Conservation (phyloP, 2,797 vertebrate genomes). For the Vipera latastei region DNA sequence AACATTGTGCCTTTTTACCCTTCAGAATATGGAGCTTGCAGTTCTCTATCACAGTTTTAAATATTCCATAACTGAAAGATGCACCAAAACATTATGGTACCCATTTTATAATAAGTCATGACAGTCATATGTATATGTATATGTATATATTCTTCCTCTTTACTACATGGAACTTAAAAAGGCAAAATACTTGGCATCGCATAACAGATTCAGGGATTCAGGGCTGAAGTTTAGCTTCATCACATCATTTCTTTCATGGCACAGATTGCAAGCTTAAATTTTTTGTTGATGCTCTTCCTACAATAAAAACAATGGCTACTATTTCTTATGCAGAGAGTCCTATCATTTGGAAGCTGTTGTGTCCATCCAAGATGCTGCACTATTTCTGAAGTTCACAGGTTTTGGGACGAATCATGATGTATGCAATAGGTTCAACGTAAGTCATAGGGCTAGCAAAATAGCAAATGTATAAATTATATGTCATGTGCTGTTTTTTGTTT, state of each 20-base stretch:
- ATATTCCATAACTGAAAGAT: neutral
- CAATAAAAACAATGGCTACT: neutral
- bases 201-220: neutral
- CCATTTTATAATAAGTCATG: neutral
- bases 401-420: constrained; percentile 31
- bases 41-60: neutral
- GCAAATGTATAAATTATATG: constrained; percentile 44
- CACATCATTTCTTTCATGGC: neutral
- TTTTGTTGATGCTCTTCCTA: neutral
- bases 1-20: neutral
- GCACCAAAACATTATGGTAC: neutral
- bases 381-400: constrained; percentile 19
- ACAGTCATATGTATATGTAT: neutral
- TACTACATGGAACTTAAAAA: neutral
- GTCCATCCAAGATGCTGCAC: neutral
- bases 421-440: constrained; percentile 31
- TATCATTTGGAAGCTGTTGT: neutral
- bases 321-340: neutral
- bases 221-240: neutral
- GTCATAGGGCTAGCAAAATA: constrained; percentile 35
- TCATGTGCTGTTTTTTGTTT: constrained; percentile 48
- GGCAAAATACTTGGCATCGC: neutral
- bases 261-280: neutral
- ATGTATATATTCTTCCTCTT: neutral
- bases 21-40: neutral